phyloP scores from a whole-genome alignment of 1,140 invertebrate genomes.

The Drosophila albomicans region DNA sequence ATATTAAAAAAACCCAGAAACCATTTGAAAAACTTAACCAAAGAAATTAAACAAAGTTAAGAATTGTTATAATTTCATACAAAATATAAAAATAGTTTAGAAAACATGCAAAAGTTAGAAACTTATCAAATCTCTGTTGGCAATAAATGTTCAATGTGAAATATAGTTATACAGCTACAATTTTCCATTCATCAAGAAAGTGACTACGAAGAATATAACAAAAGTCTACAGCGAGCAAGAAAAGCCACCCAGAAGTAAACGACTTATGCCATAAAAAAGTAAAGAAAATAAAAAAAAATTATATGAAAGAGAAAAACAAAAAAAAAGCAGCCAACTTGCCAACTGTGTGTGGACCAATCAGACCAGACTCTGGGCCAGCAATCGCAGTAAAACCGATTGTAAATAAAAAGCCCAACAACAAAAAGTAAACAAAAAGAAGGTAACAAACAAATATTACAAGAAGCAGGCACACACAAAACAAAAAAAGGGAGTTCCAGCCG shows the following conservation, averaged over 20 bases:
- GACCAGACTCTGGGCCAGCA: conserved; percentile 39
- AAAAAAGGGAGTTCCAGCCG: conserved; percentile 41
- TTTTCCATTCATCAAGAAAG: conserved; percentile 8
- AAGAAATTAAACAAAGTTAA: background rate
- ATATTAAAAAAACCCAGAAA: too few species aligned
- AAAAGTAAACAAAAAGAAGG: conserved; percentile 41
- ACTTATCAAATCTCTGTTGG: background rate
- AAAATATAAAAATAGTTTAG: background rate
- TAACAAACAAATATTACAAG: conserved; percentile 64
- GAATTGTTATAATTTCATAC: background rate
- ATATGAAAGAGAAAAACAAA: conserved; percentile 29
- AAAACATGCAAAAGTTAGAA: background rate
- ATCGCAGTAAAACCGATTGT: conserved; percentile 58
- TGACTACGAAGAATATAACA: conserved; percentile 20
- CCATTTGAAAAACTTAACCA: background rate
- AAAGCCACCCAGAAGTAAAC: conserved; percentile 70
- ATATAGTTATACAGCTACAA: background rate
- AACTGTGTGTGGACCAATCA: conserved; percentile 64
- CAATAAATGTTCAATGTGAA: background rate
- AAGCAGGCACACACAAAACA: conserved; percentile 24
- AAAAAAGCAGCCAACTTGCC: conserved; percentile 13
- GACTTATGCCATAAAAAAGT: conserved; percentile 50
- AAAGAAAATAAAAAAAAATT: conserved; percentile 39
- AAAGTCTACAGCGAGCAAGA: conserved; percentile 27
- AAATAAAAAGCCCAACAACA: conserved; percentile 46